These are phyloP conservation scores for Zoanthus sociatus DNA, from an alignment of 92 coral and sea anemone species.

Conservation along the genomic window DNA sequence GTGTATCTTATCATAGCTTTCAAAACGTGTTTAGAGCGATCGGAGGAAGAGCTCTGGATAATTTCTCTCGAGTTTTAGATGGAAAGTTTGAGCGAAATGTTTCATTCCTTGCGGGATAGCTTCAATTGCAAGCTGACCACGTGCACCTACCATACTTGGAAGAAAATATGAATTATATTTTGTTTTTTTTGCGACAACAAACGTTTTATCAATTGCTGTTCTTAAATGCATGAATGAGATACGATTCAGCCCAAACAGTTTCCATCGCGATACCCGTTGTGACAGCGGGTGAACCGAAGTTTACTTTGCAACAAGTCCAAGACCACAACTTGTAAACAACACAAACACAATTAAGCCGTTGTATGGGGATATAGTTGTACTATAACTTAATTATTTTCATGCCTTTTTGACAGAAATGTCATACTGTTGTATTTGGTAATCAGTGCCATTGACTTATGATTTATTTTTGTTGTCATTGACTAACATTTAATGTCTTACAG, in stretches of 20 bases:
- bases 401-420: too few relatives aligned
- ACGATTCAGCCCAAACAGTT: neutral
- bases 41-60: neutral
- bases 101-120: conserved; percentile 17
- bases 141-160: neutral
- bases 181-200: neutral
- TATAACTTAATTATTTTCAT: too few relatives aligned
- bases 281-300: conserved; percentile 18
- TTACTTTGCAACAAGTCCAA: too few relatives aligned
- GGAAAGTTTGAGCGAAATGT: neutral
- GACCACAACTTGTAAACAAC: too few relatives aligned
- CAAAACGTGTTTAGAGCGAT: neutral
- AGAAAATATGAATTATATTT: neutral
- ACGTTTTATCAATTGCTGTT: neutral
- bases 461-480: too few relatives aligned
- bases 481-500: too few relatives aligned
- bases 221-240: conserved; percentile 18
- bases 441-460: too few relatives aligned
- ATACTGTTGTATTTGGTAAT: too few relatives aligned
- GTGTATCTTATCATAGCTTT: conserved; percentile 5
- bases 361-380: too few relatives aligned
- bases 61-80: neutral
- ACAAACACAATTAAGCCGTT: too few relatives aligned
- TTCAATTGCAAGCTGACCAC: neutral
- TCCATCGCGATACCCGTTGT: conserved; percentile 33